Evolutionary conservation across 1,140 invertebrate genomes (phyloP).

Genomic region (Whitmania pigra): DNA sequence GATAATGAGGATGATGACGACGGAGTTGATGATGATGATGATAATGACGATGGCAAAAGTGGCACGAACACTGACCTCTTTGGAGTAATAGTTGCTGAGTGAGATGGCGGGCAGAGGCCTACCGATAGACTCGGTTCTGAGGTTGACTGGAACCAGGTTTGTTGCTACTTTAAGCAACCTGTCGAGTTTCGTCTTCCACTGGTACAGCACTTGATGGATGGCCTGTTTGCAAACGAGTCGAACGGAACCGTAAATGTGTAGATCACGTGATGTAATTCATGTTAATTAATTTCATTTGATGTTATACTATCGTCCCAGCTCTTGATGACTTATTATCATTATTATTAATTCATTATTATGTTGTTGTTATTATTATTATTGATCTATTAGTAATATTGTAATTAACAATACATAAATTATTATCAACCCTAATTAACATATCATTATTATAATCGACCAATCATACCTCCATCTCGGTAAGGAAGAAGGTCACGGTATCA

Average conservation of each 20-base stretch:
- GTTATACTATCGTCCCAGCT: too few relatives aligned
- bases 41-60: background rate
- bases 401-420: too few relatives aligned
- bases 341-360: too few relatives aligned
- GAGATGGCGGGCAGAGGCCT: conserved; percentile 17
- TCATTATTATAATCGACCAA: too few relatives aligned
- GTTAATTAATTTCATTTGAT: too few relatives aligned
- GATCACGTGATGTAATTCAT: too few relatives aligned
- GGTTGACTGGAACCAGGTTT: conserved; percentile 21
- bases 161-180: conserved; percentile 17
- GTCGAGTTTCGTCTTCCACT: conserved; percentile 22
- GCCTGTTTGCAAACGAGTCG: background rate
- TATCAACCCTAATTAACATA: too few relatives aligned
- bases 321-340: too few relatives aligned
- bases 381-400: too few relatives aligned
- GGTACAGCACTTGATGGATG: conserved; percentile 4
- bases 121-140: conserved; percentile 7
- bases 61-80: conserved; percentile 16
- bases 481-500: background rate
- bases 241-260: too few relatives aligned
- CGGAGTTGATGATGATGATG: too few relatives aligned
- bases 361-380: too few relatives aligned
- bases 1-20: background rate
- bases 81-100: conserved; percentile 18
- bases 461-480: background rate